phyloP scores from a whole-genome alignment of 2,797 vertebrate genomes.

The Taenioides sp. region DNA sequence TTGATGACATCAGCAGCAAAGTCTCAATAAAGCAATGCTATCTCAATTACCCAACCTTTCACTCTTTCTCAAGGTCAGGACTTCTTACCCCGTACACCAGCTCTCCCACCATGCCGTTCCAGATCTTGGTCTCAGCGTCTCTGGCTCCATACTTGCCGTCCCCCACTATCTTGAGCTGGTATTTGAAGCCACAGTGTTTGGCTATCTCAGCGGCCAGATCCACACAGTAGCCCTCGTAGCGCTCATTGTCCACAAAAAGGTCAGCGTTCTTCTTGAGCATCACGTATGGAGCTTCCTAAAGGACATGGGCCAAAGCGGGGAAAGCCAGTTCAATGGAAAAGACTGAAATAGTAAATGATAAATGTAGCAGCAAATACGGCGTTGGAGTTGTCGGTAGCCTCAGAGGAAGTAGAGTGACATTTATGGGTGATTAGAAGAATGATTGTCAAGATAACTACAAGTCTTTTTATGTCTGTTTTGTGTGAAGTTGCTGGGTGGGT shows the following conservation, averaged over 20 bases:
- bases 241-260: slow-evolving; percentile 94
- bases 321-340: slow-evolving; percentile 33
- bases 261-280: slow-evolving; percentile 99
- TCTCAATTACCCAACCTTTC: no score
- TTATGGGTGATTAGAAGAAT: background rate
- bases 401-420: background rate
- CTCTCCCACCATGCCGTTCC: slow-evolving; percentile 99
- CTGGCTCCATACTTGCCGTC: slow-evolving; percentile 98
- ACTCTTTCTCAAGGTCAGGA: background rate
- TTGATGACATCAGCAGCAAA: no score
- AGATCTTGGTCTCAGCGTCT: slow-evolving; percentile 98
- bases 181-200: slow-evolving; percentile 98
- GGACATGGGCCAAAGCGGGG: slow-evolving; percentile 19
- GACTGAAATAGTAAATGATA: slow-evolving; percentile 11
- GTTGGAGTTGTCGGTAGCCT: background rate
- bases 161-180: slow-evolving; percentile 94
- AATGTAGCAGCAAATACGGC: slow-evolving; percentile 4
- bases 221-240: slow-evolving; percentile 98
- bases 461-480: background rate
- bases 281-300: slow-evolving; percentile 96
- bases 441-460: background rate
- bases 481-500: no score
- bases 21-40: background rate
- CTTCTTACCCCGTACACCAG: slow-evolving; percentile 98
- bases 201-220: slow-evolving; percentile 99